These are phyloP conservation scores for Hyposmocoma kahamanoa DNA, from an alignment of 1,140 invertebrate genomes.

Conservation along the genomic window DNA sequence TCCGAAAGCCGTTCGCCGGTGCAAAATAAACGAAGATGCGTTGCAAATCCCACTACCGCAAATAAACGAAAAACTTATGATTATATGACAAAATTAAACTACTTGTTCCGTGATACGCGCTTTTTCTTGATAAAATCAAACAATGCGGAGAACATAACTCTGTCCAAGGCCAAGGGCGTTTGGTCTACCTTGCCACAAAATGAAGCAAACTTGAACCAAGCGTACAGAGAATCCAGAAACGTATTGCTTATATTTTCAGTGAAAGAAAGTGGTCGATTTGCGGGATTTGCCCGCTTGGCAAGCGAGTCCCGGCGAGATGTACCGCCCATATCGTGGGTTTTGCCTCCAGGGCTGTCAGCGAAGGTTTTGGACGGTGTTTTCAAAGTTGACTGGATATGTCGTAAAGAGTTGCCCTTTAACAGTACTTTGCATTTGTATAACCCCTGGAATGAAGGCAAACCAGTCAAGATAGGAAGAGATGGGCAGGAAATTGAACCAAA, in stretches of 20 bases:
- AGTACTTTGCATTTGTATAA: conserved; percentile 96
- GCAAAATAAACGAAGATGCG: conserved; percentile 67
- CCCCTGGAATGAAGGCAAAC: conserved; percentile 98
- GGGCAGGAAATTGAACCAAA: conserved; percentile 98
- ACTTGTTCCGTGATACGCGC: conserved; percentile 94
- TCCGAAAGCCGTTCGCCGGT: conserved; percentile 71
- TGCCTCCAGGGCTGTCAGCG: conserved; percentile 94
- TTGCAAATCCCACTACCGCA: conserved; percentile 48
- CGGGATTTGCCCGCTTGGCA: conserved; percentile 92
- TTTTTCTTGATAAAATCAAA: conserved; percentile 99
- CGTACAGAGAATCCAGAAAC: conserved; percentile 93
- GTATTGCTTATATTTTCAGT: conserved; percentile 97
- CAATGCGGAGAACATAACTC: conserved; percentile 95
- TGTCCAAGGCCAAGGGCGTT: conserved; percentile 96
- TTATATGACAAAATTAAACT: conserved; percentile 93
- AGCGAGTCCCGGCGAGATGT: conserved; percentile 92
- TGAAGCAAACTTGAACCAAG: conserved; percentile 96
- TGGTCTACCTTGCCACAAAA: conserved; percentile 99
- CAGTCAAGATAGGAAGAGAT: conserved; percentile 98
- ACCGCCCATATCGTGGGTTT: conserved; percentile 93
- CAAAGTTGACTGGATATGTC: conserved; percentile 96
- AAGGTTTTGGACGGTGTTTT: conserved; percentile 96
- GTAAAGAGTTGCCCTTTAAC: conserved; percentile 94
- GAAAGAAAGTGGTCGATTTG: conserved; percentile 96
- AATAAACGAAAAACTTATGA: conserved; percentile 82